Base-by-base conservation (phyloP, 2,888 invertebrate genomes). In the Pollenia labialis region DNA sequence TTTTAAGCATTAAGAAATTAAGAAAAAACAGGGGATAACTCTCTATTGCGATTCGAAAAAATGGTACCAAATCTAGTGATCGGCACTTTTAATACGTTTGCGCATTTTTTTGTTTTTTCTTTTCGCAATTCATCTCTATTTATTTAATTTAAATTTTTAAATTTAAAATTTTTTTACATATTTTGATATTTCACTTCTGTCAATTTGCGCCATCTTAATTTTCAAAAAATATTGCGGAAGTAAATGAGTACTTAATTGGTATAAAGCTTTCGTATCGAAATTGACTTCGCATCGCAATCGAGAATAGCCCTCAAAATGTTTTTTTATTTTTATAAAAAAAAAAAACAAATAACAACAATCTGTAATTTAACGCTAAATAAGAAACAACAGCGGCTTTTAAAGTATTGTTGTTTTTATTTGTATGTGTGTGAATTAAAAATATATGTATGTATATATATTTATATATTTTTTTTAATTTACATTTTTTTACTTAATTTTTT, bases 331-430 rank as follows among this genome's bases (percentile, higher is more conserved):
- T 56, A 42, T 52, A 12, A 44, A 66, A 48, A 14, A 48, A 64
- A 46, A 46, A 46, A 10, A 16, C 46, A 12, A 58, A 42, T 11
- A 54, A 18, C 11, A 69, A 54, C 32, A 44, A 71, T 42, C 6
- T 32, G 32, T 32, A 42, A 16, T 42, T 56, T n/a, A 48, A 9
- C 6, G n/a, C 14, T 11, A 48, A 66, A 72, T 64, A 60, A 80
- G 71, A 75, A 81, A 75, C 32, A 32, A 81, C 68, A 75, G 75
- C 68, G 75, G 68, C 66, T 52, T 75, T 44, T 16, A 16, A 75
- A 68, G 40, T 60, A 23, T 50, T 60, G 32, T 32, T 60, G 12
- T 8, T 66, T 58, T 40, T 60, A 12, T 14, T 76, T 76, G 52
- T 71, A 52, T 52, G 60, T 82, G 68, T 71, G 62, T 23, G 69